Conservation (phyloP, 1,140 invertebrate species). For the Metopolophium dirhodum region DNA sequence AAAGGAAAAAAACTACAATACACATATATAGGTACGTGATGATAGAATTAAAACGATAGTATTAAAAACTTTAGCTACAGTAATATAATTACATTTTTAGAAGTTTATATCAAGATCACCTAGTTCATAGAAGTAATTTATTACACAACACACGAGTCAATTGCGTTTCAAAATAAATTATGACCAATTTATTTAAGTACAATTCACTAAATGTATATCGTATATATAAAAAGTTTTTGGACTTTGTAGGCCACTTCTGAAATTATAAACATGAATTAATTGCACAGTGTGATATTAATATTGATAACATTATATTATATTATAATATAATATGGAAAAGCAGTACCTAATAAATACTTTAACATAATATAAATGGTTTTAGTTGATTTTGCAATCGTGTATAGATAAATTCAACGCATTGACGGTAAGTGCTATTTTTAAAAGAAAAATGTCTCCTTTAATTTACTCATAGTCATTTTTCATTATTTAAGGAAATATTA, state of each 20-base stretch:
- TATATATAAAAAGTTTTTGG: neutral
- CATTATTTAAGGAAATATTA: neutral
- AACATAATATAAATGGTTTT: neutral
- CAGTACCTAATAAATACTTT: neutral
- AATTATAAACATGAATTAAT: neutral
- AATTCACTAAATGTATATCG: neutral
- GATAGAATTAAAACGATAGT: slow-evolving; percentile 3
- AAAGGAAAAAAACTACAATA: neutral
- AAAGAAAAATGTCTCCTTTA: neutral
- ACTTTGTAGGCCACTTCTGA: neutral
- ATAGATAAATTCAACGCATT: too few relatives aligned
- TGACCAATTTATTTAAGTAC: neutral
- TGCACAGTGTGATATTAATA: neutral
- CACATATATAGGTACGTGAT: neutral
- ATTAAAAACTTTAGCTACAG: neutral
- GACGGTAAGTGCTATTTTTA: too few relatives aligned
- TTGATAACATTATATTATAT: too few relatives aligned
- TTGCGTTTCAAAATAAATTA: neutral
- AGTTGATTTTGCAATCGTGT: neutral
- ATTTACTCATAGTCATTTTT: neutral
- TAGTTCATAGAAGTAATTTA: neutral
- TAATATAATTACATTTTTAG: neutral
- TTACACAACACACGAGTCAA: neutral
- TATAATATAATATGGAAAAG: neutral
- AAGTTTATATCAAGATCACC: neutral